Conservation (phyloP, 2,797 vertebrate genomes). For the Silurus lanzhouensis region DNA sequence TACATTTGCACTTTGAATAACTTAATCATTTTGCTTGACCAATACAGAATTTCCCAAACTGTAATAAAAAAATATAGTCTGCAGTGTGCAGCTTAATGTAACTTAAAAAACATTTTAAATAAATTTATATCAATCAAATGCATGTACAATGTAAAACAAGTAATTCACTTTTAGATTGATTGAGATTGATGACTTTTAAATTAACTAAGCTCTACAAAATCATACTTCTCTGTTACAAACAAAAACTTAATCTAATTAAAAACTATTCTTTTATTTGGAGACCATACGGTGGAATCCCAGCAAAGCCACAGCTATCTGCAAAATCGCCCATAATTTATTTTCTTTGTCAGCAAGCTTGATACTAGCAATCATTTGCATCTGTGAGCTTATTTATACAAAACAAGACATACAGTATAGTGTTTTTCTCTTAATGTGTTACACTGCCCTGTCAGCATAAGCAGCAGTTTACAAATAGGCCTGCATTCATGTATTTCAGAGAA, state of each 20-base stretch:
- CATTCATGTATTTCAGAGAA: too few relatives aligned
- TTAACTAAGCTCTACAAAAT: neutral
- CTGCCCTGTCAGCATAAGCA: too few relatives aligned
- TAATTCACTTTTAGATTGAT: neutral
- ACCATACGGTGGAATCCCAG: neutral
- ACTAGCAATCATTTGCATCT: neutral
- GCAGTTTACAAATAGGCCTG: too few relatives aligned
- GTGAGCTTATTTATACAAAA: neutral
- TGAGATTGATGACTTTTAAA: neutral
- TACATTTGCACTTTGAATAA: neutral
- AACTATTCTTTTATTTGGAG: neutral
- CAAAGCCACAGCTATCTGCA: neutral
- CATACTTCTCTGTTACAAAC: neutral
- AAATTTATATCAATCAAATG: neutral
- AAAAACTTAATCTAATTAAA: neutral
- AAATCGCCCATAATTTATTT: neutral
- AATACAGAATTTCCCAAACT: neutral
- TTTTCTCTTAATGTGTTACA: too few relatives aligned
- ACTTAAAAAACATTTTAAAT: neutral
- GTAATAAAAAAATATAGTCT: neutral
- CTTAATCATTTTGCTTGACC: neutral
- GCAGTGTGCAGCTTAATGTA: neutral
- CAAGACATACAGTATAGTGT: too few relatives aligned
- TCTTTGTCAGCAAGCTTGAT: neutral
- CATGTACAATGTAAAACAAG: neutral